A percentile compares a stretch with the other conserved stretches of the same genome.
Conservation (phyloP, 2,797 vertebrate species). For the Petrocephalus sullivani region DNA sequence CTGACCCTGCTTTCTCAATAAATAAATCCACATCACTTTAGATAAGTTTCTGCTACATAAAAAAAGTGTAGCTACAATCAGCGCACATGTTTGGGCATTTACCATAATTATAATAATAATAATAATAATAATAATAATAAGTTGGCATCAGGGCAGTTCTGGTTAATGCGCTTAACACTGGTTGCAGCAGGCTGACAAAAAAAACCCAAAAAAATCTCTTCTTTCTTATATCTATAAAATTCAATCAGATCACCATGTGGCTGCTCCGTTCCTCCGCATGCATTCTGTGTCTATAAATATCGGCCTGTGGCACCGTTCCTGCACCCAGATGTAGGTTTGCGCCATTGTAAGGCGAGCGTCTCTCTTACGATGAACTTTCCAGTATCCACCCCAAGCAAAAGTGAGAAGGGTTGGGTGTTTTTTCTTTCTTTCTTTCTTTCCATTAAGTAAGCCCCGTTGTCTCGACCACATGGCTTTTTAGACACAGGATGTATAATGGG, state of each 20-base stretch:
- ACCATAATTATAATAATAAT: no score
- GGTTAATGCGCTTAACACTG: not conserved
- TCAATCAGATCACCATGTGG: not conserved
- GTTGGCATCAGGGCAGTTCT: not conserved
- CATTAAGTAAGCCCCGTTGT: slow-evolving; percentile 36
- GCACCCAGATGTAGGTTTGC: slow-evolving; percentile 45
- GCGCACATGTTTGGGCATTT: not conserved
- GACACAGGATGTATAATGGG: slow-evolving; percentile 64
- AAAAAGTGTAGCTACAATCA: not conserved
- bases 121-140: no score
- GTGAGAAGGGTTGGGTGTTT: slow-evolving; percentile 33
- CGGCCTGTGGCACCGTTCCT: slow-evolving; percentile 20
- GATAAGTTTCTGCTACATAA: not conserved
- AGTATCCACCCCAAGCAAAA: slow-evolving; percentile 53
- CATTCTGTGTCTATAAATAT: slow-evolving; percentile 67
- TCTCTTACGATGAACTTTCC: slow-evolving; percentile 69
- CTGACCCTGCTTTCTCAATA: not conserved
- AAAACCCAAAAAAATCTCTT: not conserved
- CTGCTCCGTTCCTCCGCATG: slow-evolving; percentile 36
- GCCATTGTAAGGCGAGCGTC: slow-evolving; percentile 51
- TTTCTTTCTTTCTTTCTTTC: slow-evolving; percentile 45
- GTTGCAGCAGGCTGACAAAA: slow-evolving; percentile 26
- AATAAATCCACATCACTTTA: not conserved
- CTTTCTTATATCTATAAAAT: slow-evolving; percentile 14
- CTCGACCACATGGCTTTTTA: slow-evolving; percentile 46